Base-by-base conservation (phyloP, 2,888 invertebrate species). In the Chromoteleia sp. region DNA sequence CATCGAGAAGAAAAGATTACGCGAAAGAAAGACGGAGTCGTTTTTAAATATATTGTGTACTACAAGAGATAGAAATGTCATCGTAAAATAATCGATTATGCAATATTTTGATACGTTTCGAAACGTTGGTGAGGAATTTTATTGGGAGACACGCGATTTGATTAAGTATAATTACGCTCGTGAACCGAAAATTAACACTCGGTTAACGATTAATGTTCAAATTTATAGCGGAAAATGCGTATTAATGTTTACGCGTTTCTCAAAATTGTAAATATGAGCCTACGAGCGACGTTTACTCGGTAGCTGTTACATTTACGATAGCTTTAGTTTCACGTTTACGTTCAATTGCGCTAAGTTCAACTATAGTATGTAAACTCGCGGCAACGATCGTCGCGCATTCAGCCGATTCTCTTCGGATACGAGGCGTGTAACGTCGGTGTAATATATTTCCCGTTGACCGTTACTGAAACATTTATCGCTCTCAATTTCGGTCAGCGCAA, bases 341-440 rank as follows among this genome's bases (percentile, higher is more conserved):
- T 54, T 67, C 52, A 67, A 67, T 67, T 67, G 56, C 17, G 29
- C 43, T 30, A 54, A 54, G n/a, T 56, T 25, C 10, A 45, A 45
- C 30, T 43, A 17, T 15, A 30, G n/a, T n/a, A n/a, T n/a, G n/a
- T 30, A 61, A 61, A 61, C 61, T 45, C 30, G n/a, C 15, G 30
- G n/a, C n/a, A 25, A 59, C 59, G 15, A 29, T 45, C 17, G n/a
- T 45, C 17, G 8, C 41, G 2, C 4, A 41, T 41, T 36, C 36
- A 36, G 3, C 36, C 36, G n/a, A n/a, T n/a, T n/a, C n/a, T n/a
- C n/a, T n/a, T n/a, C n/a, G n/a, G n/a, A n/a, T n/a, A n/a, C n/a
- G n/a, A n/a, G n/a, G n/a, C n/a, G n/a, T n/a, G n/a, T n/a, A n/a
- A 36, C 10, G 33, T 33, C 8, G 33, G 1, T 5, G 6, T n/a